Percentiles rank a stretch among this genome's conserved stretches.
Conservation (phyloP, 2,797 vertebrate genomes). For the Gallinago solitaria region DNA sequence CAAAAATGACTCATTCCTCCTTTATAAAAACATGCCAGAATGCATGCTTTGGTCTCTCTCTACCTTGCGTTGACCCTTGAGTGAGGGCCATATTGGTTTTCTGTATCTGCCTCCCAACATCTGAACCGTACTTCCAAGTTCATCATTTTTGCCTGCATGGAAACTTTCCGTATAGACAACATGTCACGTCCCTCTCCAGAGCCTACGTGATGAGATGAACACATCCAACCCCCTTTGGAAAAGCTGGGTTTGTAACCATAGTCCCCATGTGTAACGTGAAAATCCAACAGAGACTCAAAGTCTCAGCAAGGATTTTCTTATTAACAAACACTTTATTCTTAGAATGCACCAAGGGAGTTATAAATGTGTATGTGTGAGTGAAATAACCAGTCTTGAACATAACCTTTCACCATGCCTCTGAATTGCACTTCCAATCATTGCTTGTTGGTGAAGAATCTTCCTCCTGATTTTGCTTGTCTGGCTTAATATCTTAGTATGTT, state of each 20-base stretch:
- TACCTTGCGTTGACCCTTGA: not conserved
- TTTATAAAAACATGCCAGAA: not conserved
- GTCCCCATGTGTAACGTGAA: not conserved
- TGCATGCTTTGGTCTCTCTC: not conserved
- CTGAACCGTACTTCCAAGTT: not conserved
- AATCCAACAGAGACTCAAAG: not conserved
- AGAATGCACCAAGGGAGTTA: not conserved
- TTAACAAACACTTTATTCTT: not conserved
- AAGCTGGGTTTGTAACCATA: not conserved
- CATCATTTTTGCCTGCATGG: accelerated
- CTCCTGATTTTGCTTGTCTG: not conserved
- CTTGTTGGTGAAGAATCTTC: not conserved
- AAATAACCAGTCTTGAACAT: not conserved
- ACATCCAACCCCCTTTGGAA: not conserved
- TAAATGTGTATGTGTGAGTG: not conserved
- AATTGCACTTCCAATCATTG: accelerated
- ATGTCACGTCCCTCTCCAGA: accelerated
- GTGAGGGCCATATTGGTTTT: not conserved
- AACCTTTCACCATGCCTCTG: not conserved
- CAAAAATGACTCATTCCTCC: not conserved
- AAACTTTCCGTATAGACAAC: not conserved
- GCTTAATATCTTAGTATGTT: not conserved
- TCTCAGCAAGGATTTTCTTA: not conserved
- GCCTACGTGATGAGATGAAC: accelerated
- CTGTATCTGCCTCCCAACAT: not conserved